phyloP scores from a whole-genome alignment of 1,140 invertebrate species.

The Drosophila ogumai region DNA sequence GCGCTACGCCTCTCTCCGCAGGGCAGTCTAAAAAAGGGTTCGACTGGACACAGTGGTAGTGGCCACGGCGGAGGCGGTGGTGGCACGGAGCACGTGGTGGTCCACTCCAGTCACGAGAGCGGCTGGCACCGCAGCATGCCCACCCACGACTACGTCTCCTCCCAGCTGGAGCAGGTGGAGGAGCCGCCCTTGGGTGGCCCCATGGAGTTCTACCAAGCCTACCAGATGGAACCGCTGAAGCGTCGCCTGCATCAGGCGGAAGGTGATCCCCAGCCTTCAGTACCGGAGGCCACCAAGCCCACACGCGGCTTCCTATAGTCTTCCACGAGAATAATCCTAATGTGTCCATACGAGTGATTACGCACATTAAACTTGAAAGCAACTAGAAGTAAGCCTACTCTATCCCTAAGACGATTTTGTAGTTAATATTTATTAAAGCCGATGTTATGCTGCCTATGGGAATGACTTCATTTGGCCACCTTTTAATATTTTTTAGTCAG shows the following conservation, averaged over 20 bases:
- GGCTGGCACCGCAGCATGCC: conserved; percentile 82
- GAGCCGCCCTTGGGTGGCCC: conserved; percentile 28
- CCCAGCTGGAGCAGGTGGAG: conserved; percentile 37
- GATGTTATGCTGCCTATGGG: neutral
- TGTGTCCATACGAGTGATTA: conserved; percentile 3
- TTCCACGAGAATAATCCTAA: neutral
- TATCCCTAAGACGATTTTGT: neutral
- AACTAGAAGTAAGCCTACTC: neutral
- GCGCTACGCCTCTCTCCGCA: conserved; percentile 72
- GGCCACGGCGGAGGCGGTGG: conserved; percentile 18
- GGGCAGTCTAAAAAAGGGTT: conserved; percentile 88
- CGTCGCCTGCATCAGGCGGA: conserved; percentile 44
- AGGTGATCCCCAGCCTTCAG: neutral
- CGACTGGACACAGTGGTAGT: conserved; percentile 85
- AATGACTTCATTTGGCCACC: neutral
- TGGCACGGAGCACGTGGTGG: conserved; percentile 86
- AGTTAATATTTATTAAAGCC: conserved; percentile 1
- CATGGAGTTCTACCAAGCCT: conserved; percentile 56
- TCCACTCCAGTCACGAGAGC: conserved; percentile 84
- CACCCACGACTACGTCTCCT: conserved; percentile 44
- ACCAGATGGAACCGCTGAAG: conserved; percentile 46
- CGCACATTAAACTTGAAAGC: neutral
- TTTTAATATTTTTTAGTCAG: too few relatives aligned
- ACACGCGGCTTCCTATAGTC: conserved; percentile 61
- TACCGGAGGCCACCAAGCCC: conserved; percentile 10